A percentile compares a stretch with the other conserved stretches of the same genome.
phyloP scores from a whole-genome alignment of 2,888 invertebrate species.

The Homarus gammarus region DNA sequence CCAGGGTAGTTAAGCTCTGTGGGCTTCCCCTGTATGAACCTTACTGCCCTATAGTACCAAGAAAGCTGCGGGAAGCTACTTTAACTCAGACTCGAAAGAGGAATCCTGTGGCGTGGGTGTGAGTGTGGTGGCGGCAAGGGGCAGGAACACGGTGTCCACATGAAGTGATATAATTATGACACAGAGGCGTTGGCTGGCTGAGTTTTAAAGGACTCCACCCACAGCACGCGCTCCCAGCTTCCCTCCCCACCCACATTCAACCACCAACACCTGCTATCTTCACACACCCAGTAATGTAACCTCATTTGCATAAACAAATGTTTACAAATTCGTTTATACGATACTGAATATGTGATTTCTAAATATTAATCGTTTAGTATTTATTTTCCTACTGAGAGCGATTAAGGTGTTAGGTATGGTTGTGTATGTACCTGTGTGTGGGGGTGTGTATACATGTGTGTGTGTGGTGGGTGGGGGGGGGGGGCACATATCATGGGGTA shows the following conservation, averaged over 20 bases:
- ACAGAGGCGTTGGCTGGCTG: conserved; percentile 53
- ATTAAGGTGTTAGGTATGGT: background rate
- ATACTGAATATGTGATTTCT: too few relatives aligned
- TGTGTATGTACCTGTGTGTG: conserved; percentile 52
- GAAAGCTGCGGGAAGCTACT: too few relatives aligned
- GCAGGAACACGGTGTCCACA: conserved; percentile 22
- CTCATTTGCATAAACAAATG: too few relatives aligned
- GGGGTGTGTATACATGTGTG: conserved; percentile 47
- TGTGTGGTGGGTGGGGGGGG: conserved; percentile 42
- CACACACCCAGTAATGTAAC: background rate
- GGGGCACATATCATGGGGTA: background rate
- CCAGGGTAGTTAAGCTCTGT: too few relatives aligned
- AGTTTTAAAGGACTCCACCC: conserved; percentile 51
- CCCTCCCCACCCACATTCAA: conserved; percentile 11
- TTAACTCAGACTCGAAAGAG: too few relatives aligned
- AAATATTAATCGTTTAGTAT: too few relatives aligned
- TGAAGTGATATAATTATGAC: conserved; percentile 49
- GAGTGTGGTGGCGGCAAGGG: background rate
- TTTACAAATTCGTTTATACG: too few relatives aligned
- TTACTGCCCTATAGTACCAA: too few relatives aligned
- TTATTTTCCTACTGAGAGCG: too few relatives aligned
- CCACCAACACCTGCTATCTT: too few relatives aligned
- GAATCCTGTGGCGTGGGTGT: too few relatives aligned
- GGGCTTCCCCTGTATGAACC: too few relatives aligned
- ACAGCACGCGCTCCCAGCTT: conserved; percentile 28